These are phyloP conservation scores for Channallabes apus DNA, from an alignment of 2,797 vertebrate species.

Conservation along the genomic window DNA sequence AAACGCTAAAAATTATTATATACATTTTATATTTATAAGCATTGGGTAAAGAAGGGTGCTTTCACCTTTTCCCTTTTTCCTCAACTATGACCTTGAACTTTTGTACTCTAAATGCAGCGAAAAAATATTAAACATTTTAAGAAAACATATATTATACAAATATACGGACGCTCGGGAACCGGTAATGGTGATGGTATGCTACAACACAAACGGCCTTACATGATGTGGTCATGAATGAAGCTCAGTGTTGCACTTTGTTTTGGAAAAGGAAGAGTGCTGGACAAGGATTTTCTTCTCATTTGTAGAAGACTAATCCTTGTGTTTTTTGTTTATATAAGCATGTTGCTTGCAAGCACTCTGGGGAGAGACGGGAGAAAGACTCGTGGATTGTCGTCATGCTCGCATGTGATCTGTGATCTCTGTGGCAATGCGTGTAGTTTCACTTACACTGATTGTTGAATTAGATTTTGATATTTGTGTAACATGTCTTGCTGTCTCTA, in stretches of 20 bases:
- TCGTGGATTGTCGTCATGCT: conserved; percentile 12
- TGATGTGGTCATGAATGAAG: neutral
- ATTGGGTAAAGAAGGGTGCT: neutral
- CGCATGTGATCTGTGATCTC: conserved; percentile 13
- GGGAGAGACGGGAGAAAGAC: neutral
- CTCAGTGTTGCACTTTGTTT: conserved; percentile 14
- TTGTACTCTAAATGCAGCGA: neutral
- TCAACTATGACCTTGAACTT: neutral
- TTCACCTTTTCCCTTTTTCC: neutral
- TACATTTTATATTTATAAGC: neutral
- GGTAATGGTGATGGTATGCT: neutral
- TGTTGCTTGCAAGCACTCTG: conserved; percentile 20
- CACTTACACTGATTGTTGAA: conserved; percentile 59
- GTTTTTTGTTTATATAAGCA: neutral
- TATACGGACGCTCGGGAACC: neutral
- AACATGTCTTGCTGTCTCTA: conserved; percentile 65
- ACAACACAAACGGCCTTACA: neutral
- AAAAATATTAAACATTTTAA: neutral
- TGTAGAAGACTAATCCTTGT: neutral
- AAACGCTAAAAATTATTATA: neutral
- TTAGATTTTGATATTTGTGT: conserved; percentile 65
- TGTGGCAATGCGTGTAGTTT: conserved; percentile 42
- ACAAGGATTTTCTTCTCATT: conserved; percentile 21
- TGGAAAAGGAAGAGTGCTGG: neutral
- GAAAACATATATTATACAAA: neutral